Base-by-base conservation (phyloP, 2,797 vertebrate species). In the Melanotaenia pygmaea region DNA sequence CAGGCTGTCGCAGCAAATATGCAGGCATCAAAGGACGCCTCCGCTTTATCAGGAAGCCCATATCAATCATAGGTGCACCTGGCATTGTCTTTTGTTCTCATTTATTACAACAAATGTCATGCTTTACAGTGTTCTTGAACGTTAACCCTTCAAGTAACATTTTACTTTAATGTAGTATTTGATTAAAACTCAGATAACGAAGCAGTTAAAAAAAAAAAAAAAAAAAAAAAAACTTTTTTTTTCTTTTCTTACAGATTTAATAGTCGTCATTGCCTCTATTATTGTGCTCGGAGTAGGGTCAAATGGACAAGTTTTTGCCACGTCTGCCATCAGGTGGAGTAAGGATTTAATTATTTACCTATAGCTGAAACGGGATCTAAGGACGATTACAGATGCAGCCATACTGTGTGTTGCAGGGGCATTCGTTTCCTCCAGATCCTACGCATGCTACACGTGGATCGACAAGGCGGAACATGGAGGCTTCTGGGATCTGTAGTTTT, bases 1-100 rank as follows among this genome's bases (percentile, higher is more conserved):
- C 97, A 38, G 97, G 96, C 86, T 97, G 96, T 84, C 94, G 96
- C 84, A 97, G 95, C 89, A 97, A 97, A 92, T 97, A 97, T 28
- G 92, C 96, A 35, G 97, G 96, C 72, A 92, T 98, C 87, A 95
- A 92, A 82, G 96, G 96, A 66, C 94, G 96, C 62, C 94, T 97
- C 50, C 92, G 94, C n/a, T 97, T 97, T 89, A 93, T 96, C 91
- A 94, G 96, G 87, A 97, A 98, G 88, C 96, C 96, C 77, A 96
- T 97, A 89, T 97, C 96, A 28, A 95, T 97, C 79, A 97, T 97
- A 67, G 96, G 96, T 97, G 82, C 86, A 82, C 80, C 85, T 90
- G 83, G 84, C 65, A 12, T 82, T 74, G 76, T 74, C 45, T 54
- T 86, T 84, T 86, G 70, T 82, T 84, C 61, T 64, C 60, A 57